Base-by-base conservation (phyloP, 2,113 vertebrate genomes). In the Panurus biarmicus region DNA sequence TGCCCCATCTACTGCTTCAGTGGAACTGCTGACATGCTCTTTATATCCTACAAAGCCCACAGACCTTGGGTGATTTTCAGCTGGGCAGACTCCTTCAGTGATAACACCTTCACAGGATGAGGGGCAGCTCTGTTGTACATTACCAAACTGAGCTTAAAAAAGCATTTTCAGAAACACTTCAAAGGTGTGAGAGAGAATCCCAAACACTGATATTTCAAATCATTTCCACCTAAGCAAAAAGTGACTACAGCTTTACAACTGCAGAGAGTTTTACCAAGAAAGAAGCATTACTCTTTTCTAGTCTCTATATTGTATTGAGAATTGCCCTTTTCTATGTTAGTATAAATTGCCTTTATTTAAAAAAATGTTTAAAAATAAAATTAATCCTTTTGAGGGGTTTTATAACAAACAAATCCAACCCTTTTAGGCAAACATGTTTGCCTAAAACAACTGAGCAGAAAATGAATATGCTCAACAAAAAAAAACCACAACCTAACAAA, bases 1-100 rank as follows among this genome's bases (percentile, higher is more conserved):
- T 21, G 17, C 5, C 7, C 11, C 25, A 18, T 29, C 70, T 3
- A 0, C 17, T 47, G 25, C 4, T 0, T 10, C 20, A 65, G 13
- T 24, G 36, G 58, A 58, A 19, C 24, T 19, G 40, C 13, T 87
- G 60, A 23, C 0, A 0, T 51, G 19, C 4, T 29, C 19, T 38
- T 24, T 47, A 5, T 24, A 31, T 7, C 26, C 54, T 11, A 2
- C 6, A 69, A 61, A 61, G 7, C 33, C 26, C 38, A 15, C 18
- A 61, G 54, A 28, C 18, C 26, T 0, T 7, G 19, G 14, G 5
- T 38, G 38, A 38, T 69, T 69, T 48, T 29, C 38, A 45, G 33
- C 33, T 69, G 38, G 56, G 28, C 14, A 70, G 61, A 45, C 3
- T 45, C 47, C 35, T 36, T 38, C 56, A 36, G 45, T 51, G 17